phyloP scores from a whole-genome alignment of 92 coral and sea anemone species.

The Micromussa lordhowensis region DNA sequence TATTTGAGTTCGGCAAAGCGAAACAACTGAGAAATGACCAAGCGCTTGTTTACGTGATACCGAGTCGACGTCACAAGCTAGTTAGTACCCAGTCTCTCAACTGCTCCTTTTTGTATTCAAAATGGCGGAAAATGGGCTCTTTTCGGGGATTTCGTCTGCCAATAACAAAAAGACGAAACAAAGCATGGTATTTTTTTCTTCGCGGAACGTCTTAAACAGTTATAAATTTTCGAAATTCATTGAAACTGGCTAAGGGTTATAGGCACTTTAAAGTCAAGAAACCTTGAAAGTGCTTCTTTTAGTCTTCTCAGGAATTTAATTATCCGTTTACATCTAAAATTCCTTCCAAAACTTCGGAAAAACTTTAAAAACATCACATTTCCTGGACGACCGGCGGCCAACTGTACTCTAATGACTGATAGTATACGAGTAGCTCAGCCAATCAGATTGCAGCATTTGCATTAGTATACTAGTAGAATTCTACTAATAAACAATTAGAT shows the following conservation, averaged over 20 bases:
- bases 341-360: no score
- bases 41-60: constrained; percentile 9
- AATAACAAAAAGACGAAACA: constrained; percentile 15
- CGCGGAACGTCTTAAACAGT: constrained; percentile 21
- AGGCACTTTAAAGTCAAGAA: constrained; percentile 27
- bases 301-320: no score
- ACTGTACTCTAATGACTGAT: no score
- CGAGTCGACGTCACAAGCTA: constrained; percentile 56
- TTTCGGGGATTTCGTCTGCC: constrained; percentile 7
- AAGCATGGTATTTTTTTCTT: constrained; percentile 30
- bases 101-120: constrained; percentile 43
- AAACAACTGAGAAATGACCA: background rate
- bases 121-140: constrained; percentile 31
- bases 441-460: no score
- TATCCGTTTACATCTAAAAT: no score
- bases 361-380: no score
- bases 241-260: constrained; percentile 18
- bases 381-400: no score
- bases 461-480: no score
- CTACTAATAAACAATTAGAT: no score
- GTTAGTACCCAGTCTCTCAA: constrained; percentile 46
- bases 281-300: no score
- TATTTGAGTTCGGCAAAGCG: background rate
- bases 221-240: constrained; percentile 23
- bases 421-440: no score